A percentile compares a stretch with the other conserved stretches of the same genome.
Evolutionary conservation across 2,888 invertebrate species (phyloP).

Genomic region (Gymnocheta viridis): DNA sequence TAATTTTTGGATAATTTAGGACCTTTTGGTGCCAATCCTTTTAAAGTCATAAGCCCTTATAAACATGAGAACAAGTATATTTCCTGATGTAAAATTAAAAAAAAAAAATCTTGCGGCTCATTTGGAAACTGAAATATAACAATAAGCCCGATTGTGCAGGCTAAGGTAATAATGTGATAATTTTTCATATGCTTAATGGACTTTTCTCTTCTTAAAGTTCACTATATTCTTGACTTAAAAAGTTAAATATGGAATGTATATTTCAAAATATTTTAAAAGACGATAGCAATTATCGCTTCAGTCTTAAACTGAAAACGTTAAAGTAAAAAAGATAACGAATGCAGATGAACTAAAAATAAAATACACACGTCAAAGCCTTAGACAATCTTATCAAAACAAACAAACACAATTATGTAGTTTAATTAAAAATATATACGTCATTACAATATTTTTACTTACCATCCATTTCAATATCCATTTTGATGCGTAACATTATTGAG

Average conservation of each 20-base stretch:
- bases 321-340: conserved; percentile 3
- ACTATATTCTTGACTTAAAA: background rate
- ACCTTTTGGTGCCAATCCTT: too few species aligned
- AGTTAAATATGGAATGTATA: background rate
- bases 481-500: conserved; percentile 78
- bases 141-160: too few species aligned
- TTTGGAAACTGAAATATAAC: too few species aligned
- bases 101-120: too few species aligned
- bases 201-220: background rate
- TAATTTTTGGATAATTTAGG: too few species aligned
- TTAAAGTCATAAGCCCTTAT: too few species aligned
- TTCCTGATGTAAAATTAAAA: too few species aligned
- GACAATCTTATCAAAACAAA: background rate
- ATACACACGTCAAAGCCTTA: background rate
- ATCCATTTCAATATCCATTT: conserved; percentile 78
- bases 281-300: background rate
- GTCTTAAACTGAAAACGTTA: background rate
- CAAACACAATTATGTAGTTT: background rate
- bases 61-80: too few species aligned
- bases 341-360: background rate
- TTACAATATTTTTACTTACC: conserved; percentile 74
- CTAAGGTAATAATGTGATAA: too few species aligned
- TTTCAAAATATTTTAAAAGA: background rate
- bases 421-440: background rate
- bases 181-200: background rate